Conservation (phyloP, 2,797 vertebrate genomes). For the Astyanax mexicanus region DNA sequence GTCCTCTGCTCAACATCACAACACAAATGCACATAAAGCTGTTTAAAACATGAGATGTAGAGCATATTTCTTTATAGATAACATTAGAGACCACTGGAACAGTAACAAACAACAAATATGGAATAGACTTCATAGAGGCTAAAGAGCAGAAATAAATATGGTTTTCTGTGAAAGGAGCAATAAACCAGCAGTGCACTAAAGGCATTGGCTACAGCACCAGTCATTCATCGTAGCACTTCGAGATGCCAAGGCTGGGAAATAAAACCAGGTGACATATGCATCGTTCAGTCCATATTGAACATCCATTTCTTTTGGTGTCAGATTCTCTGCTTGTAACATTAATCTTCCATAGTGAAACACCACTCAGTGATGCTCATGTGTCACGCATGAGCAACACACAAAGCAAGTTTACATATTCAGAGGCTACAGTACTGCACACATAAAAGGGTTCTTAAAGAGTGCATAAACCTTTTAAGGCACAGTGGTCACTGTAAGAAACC, state of each 20-base stretch:
- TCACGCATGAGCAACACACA: conserved; percentile 59
- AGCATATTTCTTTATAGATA: not conserved
- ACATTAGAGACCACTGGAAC: not conserved
- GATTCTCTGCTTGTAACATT: conserved; percentile 58
- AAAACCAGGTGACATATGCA: conserved; percentile 62
- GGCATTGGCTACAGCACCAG: conserved; percentile 54
- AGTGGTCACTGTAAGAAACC: no score
- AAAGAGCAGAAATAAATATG: conserved; percentile 11
- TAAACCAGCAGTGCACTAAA: conserved; percentile 11
- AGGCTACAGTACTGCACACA: no score
- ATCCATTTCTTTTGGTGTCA: conserved; percentile 69
- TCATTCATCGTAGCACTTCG: conserved; percentile 52
- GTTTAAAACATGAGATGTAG: not conserved
- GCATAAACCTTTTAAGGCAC: no score
- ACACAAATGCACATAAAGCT: not conserved
- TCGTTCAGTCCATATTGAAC: conserved; percentile 59
- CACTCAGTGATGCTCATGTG: conserved; percentile 72
- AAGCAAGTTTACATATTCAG: conserved; percentile 54
- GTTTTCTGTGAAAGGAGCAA: conserved; percentile 21
- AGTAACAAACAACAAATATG: not conserved
- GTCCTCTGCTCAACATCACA: conserved; percentile 78
- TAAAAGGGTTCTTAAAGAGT: no score
- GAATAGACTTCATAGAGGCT: not conserved
- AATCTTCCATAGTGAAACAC: conserved; percentile 68
- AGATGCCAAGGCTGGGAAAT: conserved; percentile 49